Conservation (phyloP, 2,797 vertebrate genomes). For the Sebastes melanostomus region DNA sequence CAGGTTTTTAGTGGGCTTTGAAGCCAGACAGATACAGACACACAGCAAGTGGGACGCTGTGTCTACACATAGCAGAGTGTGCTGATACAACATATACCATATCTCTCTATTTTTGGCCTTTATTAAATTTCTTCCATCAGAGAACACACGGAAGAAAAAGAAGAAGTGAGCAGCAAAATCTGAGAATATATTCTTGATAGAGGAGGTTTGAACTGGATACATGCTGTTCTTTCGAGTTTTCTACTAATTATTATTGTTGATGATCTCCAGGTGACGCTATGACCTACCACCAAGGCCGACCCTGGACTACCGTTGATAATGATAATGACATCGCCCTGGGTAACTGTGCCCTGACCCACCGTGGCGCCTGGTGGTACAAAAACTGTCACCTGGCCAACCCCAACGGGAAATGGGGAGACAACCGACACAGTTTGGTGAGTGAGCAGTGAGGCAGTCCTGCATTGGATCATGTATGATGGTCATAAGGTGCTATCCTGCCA, state of each 20-base stretch:
- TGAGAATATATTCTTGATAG: background rate
- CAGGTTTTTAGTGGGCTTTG: conserved; percentile 25
- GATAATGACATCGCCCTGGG: conserved; percentile 91
- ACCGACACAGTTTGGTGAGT: conserved; percentile 88
- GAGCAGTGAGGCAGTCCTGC: background rate
- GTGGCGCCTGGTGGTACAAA: conserved; percentile 90
- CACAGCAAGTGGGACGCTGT: conserved; percentile 11
- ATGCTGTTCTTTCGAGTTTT: background rate
- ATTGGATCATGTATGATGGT: background rate
- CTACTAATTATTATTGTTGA: background rate
- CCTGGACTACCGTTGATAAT: conserved; percentile 87
- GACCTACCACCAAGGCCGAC: conserved; percentile 88
- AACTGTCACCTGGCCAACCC: conserved; percentile 92
- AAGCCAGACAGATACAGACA: conserved; percentile 32
- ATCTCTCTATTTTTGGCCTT: conserved; percentile 26
- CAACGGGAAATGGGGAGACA: conserved; percentile 86
- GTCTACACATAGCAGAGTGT: conserved; percentile 25
- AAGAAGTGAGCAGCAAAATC: background rate
- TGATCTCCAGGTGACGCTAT: conserved; percentile 86
- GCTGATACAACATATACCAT: conserved; percentile 33
- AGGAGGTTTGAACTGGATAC: background rate
- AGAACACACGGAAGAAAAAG: background rate
- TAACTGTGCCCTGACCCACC: conserved; percentile 89
- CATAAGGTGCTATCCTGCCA: background rate
- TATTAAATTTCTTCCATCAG: conserved; percentile 30